These are phyloP conservation scores for Bubalus kerabau DNA, from an alignment of 2,113 vertebrate genomes.

Conservation along the genomic window DNA sequence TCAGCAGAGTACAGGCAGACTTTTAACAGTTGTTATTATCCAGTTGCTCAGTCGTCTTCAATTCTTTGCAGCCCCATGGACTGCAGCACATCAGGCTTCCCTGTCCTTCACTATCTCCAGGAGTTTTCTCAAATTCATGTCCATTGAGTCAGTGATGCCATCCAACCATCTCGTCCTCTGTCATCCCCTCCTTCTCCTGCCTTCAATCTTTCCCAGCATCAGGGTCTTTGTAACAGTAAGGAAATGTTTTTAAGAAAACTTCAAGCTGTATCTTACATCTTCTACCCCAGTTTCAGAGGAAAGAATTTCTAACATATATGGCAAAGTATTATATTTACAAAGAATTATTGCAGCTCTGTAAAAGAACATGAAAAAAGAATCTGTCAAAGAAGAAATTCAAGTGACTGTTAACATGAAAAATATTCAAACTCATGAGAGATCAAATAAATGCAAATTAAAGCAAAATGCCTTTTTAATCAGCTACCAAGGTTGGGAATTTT, in stretches of 20 bases:
- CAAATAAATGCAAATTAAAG: conserved; percentile 7
- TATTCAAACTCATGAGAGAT: neutral
- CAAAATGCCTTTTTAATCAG: neutral
- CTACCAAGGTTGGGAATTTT: neutral
- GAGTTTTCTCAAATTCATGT: neutral
- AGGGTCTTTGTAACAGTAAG: neutral
- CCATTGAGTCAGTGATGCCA: neutral
- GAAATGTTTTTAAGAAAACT: neutral
- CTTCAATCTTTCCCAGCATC: neutral
- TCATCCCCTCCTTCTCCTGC: neutral
- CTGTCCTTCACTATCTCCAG: neutral
- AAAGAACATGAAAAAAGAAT: neutral
- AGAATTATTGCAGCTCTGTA: neutral
- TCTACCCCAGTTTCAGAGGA: neutral
- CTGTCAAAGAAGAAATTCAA: neutral
- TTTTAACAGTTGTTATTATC: neutral
- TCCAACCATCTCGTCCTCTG: neutral
- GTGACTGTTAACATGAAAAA: neutral
- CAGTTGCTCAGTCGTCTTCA: neutral
- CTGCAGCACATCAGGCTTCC: neutral
- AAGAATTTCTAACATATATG: neutral
- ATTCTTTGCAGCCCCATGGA: neutral
- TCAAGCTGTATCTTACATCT: neutral
- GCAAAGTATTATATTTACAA: neutral
- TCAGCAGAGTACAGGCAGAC: neutral